phyloP scores from a whole-genome alignment of 2,797 vertebrate species.

The Nothura maculosa region DNA sequence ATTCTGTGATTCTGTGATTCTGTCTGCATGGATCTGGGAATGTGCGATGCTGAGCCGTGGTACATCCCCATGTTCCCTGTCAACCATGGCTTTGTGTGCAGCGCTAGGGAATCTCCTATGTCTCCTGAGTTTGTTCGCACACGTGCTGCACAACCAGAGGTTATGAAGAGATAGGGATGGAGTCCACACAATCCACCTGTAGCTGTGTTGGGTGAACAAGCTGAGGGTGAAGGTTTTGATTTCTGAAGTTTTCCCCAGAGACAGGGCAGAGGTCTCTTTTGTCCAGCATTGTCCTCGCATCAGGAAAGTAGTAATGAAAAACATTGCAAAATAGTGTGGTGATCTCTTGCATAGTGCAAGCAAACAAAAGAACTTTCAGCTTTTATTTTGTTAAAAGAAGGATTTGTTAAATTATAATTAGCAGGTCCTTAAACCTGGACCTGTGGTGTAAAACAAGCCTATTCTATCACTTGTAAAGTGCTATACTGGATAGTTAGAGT shows the following conservation, averaged over 20 bases:
- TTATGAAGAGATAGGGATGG: background rate
- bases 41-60: fast-evolving
- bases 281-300: background rate
- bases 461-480: background rate
- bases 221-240: background rate
- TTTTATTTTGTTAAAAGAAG: background rate
- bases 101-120: fast-evolving
- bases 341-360: background rate
- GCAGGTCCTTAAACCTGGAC: background rate
- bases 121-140: background rate
- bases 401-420: background rate
- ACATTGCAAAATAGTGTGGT: background rate
- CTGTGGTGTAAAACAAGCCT: background rate
- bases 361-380: background rate
- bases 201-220: background rate
- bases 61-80: background rate
- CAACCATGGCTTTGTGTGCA: background rate
- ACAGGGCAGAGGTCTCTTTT: background rate
- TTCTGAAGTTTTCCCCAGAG: background rate
- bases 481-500: background rate
- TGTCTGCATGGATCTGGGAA: background rate
- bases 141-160: background rate
- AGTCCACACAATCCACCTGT: background rate
- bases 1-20: too few species aligned
- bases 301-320: background rate